phyloP scores from a whole-genome alignment of 2,113 vertebrate genomes.

The Dromas ardeola region DNA sequence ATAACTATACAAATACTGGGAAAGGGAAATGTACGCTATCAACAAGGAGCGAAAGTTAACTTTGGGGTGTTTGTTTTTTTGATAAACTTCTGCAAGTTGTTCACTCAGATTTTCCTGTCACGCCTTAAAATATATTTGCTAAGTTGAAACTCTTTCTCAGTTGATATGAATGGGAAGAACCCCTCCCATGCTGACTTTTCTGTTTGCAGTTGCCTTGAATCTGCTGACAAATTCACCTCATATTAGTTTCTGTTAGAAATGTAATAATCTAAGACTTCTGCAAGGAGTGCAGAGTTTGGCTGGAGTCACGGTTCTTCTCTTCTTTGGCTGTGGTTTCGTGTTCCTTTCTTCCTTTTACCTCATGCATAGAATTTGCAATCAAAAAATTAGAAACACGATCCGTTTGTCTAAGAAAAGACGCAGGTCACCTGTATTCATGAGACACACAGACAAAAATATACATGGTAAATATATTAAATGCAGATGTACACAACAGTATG shows the following conservation, averaged over 20 bases:
- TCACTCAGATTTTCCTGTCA: not conserved
- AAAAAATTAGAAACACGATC: not conserved
- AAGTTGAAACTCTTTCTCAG: not conserved
- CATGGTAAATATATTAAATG: not conserved
- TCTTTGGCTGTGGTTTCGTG: not conserved
- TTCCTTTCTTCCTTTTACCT: not conserved
- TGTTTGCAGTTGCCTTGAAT: not conserved
- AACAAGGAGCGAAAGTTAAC: not conserved
- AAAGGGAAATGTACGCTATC: not conserved
- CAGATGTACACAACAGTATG: not conserved
- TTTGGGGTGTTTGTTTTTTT: not conserved
- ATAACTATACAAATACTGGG: not conserved
- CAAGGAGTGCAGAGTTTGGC: not conserved
- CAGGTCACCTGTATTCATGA: not conserved
- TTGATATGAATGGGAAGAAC: not conserved
- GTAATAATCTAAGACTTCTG: not conserved
- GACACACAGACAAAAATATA: not conserved
- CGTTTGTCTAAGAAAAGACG: not conserved
- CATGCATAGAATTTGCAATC: not conserved
- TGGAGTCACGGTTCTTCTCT: not conserved
- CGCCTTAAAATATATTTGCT: not conserved
- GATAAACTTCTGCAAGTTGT: conserved; percentile 6
- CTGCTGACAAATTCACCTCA: not conserved
- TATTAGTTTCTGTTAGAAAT: not conserved
- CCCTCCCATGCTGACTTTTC: not conserved